These are phyloP conservation scores for Ctena decussata DNA, from an alignment of 2,888 invertebrate species.

Conservation along the genomic window DNA sequence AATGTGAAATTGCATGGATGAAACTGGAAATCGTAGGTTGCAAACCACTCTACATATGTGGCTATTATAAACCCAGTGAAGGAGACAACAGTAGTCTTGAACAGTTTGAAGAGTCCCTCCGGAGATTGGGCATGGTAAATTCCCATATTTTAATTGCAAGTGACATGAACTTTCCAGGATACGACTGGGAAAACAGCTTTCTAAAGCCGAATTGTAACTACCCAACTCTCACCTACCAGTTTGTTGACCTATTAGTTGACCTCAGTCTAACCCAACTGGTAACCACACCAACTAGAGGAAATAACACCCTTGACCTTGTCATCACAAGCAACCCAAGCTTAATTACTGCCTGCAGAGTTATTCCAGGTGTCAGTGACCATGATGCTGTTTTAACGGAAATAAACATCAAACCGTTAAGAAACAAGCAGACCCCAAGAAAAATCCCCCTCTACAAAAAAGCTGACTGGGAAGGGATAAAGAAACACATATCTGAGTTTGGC, in stretches of 20 bases:
- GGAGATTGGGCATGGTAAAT: not conserved
- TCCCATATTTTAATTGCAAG: conserved; percentile 19
- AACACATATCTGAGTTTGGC: too few species aligned
- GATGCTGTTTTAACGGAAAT: not conserved
- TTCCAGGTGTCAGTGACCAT: conserved; percentile 15
- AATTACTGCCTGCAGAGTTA: not conserved
- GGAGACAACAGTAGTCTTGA: conserved; percentile 5
- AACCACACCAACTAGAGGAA: conserved; percentile 7
- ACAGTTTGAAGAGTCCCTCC: conserved; percentile 4
- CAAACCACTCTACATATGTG: not conserved
- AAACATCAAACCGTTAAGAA: too few species aligned
- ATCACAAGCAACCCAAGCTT: conserved; percentile 9
- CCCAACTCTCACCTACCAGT: conserved; percentile 21
- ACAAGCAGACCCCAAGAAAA: too few species aligned
- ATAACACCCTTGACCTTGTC: conserved; percentile 15
- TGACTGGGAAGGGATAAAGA: too few species aligned
- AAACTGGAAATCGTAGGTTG: not conserved
- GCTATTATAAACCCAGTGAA: conserved; percentile 22
- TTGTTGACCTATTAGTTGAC: conserved; percentile 6
- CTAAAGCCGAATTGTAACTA: conserved; percentile 8
- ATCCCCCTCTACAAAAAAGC: too few species aligned
- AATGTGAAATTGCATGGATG: conserved; percentile 19
- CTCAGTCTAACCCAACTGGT: conserved; percentile 8
- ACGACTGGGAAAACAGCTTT: conserved; percentile 17
- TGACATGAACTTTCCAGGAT: conserved; percentile 24